Base-by-base conservation (phyloP, 2,888 invertebrate genomes). In the Abscondita cerata region DNA sequence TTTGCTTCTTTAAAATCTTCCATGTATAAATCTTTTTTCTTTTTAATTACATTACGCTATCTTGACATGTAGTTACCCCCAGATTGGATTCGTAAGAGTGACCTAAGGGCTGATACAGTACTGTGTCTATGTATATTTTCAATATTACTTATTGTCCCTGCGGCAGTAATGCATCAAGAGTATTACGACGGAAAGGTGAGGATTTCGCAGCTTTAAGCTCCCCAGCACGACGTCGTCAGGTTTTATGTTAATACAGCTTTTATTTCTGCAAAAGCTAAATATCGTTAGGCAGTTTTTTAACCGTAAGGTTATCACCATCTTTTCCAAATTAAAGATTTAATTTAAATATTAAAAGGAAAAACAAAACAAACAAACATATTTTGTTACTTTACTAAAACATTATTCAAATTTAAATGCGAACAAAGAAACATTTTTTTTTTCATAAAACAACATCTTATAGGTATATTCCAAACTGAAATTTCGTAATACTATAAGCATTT, bases 81-180 rank as follows among this genome's bases (percentile, higher is more conserved):
- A 44, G 54, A 51, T 54, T 59, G 31, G 44, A 51, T 25, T 52
- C 41, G 33, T 51, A 52, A 47, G 59, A 47, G 38, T 41, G 52
- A 19, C 59, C 53, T 33, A 19, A 20, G 59, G 59, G 31, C 18
- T 16, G 40, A 56, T 56, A 53, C 58, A 47, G 59, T 59, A 59
- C 55, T 16, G 55, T 54, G 59, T 59, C 59, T 52, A 19, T 56
- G 25, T 34, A 55, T 63, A 55, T 51, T 63, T 63, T 63, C 55
- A 55, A 67, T 69, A 69, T 69, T 69, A 69, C 69, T 69, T 69
- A 69, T 67, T 65, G 50, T 52, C 67, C 69, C 66, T 58, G 47
- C 36, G 62, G 62, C 55, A 33, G 12, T 51, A 57, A 48, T 59
- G 64, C 59, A 69, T 69, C 69, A 69, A 66, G 64, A 62, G 69